Base-by-base conservation (phyloP, 1,140 invertebrate genomes). In the Hyles vespertilio region DNA sequence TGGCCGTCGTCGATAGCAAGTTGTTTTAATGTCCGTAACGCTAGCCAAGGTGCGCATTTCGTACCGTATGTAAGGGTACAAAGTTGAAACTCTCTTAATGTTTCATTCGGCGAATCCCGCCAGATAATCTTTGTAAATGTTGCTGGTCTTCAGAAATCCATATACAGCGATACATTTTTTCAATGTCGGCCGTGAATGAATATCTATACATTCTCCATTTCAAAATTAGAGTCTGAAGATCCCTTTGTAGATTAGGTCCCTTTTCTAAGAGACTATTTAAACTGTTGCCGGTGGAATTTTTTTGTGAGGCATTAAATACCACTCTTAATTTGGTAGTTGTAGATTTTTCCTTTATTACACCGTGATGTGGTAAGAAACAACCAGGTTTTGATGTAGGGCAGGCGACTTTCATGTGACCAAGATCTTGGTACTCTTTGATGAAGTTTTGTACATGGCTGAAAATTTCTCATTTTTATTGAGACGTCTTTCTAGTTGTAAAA, bases 231-330 rank as follows among this genome's bases (percentile, higher is more conserved):
- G n/a, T 32, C 53, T 56, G 56, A 8, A 74, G 33, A 34, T 86
- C 76, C 46, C 70, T 59, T 55, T 88, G 82, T 2, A 90, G 58
- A 52, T 77, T 77, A 5, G 84, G 83, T 4, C 86, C 85, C 0
- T 58, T 59, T 6, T 69, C 51, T 48, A 87, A 53, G 1, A 67
- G 53, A 32, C 87, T 72, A 69, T 61, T 61, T 9, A 61, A 22
- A 22, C 59, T 61, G 8, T 32, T 5, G 9, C 59, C 59, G 7
- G 32, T 12, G 3, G 22, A 8, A n/a, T 52, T 61, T 32, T 44
- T 49, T 9, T n/a, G 2, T 33, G 52, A 55, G 2, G 36, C 59
- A 12, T 61, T 61, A 9, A 61, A 61, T 11, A 61, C 59, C 1
- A 56, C 59, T 2, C 59, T n/a, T 7, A 60, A 32, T 33, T 33